Evolutionary conservation across 2,113 vertebrate genomes (phyloP), one percentile per base, ranked within the genome.

Genomic region (Eretmodus cyanostictus): DNA sequence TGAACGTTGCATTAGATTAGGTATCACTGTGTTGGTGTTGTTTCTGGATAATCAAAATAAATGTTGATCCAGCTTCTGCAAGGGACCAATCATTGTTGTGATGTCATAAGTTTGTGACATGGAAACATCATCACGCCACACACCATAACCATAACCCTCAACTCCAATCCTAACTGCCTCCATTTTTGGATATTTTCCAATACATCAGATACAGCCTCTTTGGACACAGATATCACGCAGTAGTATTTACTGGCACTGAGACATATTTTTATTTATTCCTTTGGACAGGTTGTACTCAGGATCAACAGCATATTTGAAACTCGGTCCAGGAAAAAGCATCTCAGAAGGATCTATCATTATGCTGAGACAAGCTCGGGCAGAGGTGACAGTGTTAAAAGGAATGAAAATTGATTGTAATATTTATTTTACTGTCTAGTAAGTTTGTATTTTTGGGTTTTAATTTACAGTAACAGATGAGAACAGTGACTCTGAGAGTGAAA

Each of bases 401-500:
- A 34, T 54, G 12, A 1, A 24, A 19, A 38, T 3, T 51, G 9
- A 17, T 1, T 12, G 47, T 4, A 51, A 78, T 51, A 9, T 14
- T 31, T 55, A 34, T 61, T 8, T 53, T 7, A 59, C 73, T 53
- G 11, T 4, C 29, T 36, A 1, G 31, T 42, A 68, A 80, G 78
- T 84, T 8, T 78, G 19, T 5, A 3, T 55, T 81, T 66, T 78
- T 54, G 17, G 47, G 3, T 31, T 81, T 87, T 66, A 57, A 9
- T 82, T 16, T 55, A 40, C 89, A 98, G 98, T 96, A 90, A 98
- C 97, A 47, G 98, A 98, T 89, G 98, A 98, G 61, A 98, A 98
- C 93, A 98, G 98, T 9, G 98, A 98, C 93, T 98, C 98, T 1
- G 98, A 98, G 93, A 98, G 97, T 45, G 98, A 98, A 93, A 94